Percentiles rank a stretch among this genome's conserved stretches.
These are phyloP conservation scores for Adelosebastes latens DNA, from an alignment of 2,797 vertebrate species.

Conservation along the genomic window DNA sequence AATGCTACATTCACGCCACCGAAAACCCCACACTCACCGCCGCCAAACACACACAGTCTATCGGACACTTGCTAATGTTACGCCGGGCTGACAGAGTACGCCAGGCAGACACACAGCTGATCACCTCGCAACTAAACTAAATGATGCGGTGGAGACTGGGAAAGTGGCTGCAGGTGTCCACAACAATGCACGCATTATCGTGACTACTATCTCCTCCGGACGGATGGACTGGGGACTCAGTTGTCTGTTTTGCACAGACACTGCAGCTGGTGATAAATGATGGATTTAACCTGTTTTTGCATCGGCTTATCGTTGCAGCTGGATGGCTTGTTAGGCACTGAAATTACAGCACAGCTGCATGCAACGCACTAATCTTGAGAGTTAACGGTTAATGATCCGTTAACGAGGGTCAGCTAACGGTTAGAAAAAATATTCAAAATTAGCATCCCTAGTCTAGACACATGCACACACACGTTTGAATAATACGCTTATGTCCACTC, in stretches of 20 bases:
- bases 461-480: slow-evolving; percentile 23
- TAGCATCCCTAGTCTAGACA: neutral
- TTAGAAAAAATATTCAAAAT: neutral
- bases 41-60: neutral
- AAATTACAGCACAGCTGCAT: too few relatives aligned
- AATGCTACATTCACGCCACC: neutral
- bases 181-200: neutral
- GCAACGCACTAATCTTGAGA: too few relatives aligned
- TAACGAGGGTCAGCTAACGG: neutral
- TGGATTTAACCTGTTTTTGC: too few relatives aligned
- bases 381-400: neutral
- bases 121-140: neutral
- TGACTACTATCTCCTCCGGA: neutral
- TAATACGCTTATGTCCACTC: slow-evolving; percentile 32
- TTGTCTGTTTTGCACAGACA: neutral
- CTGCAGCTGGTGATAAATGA: neutral
- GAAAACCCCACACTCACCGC: neutral
- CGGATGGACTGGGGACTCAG: neutral
- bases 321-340: too few relatives aligned
- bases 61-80: too few relatives aligned
- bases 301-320: too few relatives aligned
- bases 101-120: too few relatives aligned
- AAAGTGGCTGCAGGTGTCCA: neutral
- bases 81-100: too few relatives aligned
- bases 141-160: neutral